phyloP scores from a whole-genome alignment of 1,140 invertebrate genomes.

The Lepidurus arcticus region DNA sequence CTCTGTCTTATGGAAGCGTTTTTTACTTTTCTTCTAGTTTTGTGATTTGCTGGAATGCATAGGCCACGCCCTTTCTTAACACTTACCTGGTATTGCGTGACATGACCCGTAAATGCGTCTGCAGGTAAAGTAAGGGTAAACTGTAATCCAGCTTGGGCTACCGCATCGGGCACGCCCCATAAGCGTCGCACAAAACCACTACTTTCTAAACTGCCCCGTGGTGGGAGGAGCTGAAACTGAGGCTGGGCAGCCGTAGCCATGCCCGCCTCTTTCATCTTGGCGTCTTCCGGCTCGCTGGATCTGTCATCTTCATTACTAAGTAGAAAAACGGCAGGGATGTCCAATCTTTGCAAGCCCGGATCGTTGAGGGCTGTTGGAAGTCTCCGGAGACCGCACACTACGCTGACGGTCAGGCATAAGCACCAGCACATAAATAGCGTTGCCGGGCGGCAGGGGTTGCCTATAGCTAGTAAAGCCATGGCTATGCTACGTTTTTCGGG shows the following conservation, averaged over 20 bases:
- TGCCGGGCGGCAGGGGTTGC: background rate
- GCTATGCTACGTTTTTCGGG: background rate
- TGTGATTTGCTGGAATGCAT: no score
- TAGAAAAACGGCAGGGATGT: constrained; percentile 27
- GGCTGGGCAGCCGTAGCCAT: background rate
- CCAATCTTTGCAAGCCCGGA: constrained; percentile 30
- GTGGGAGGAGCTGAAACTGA: background rate
- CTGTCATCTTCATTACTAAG: background rate
- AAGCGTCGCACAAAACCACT: constrained; percentile 40
- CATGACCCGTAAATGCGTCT: constrained; percentile 46
- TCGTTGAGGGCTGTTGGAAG: background rate
- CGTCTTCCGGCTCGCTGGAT: no score
- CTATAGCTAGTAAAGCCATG: background rate
- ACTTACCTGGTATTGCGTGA: constrained; percentile 47
- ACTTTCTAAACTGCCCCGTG: background rate
- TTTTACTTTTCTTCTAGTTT: background rate
- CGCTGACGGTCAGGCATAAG: constrained; percentile 7
- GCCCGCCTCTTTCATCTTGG: background rate
- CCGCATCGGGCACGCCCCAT: constrained; percentile 45
- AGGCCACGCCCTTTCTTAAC: background rate
- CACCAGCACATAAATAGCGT: constrained; percentile 18
- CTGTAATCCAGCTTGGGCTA: constrained; percentile 46
- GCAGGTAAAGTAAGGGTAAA: constrained; percentile 48
- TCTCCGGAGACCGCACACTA: background rate
- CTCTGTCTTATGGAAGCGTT: background rate